These are phyloP conservation scores for Agonopterix arenella DNA, from an alignment of 2,888 invertebrate genomes.

Conservation along the genomic window DNA sequence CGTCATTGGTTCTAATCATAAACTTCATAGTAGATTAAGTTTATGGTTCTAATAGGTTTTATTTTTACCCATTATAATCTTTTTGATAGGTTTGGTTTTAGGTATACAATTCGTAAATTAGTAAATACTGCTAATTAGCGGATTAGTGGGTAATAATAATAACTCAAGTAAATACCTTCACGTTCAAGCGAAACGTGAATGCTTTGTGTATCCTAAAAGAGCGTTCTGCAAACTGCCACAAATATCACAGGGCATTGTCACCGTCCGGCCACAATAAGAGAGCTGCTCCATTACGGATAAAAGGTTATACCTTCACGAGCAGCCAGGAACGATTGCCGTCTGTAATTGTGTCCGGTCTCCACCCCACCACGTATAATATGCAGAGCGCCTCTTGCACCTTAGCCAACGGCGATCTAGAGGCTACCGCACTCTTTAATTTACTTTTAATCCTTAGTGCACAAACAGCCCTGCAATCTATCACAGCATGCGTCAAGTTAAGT, in stretches of 20 bases:
- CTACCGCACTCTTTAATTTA: conserved; percentile 22
- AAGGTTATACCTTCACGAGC: conserved; percentile 45
- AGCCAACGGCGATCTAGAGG: conserved; percentile 9
- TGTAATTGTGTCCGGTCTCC: conserved; percentile 67
- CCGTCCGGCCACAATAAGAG: conserved; percentile 51
- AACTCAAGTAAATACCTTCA: no score
- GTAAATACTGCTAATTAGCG: no score
- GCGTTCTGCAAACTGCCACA: no score
- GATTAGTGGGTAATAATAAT: no score
- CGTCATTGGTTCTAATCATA: no score
- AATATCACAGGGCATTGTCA: not conserved
- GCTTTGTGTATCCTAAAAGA: no score
- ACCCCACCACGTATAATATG: conserved; percentile 31
- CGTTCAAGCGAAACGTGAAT: no score
- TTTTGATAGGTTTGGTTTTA: no score
- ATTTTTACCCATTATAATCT: no score
- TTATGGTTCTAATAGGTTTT: no score
- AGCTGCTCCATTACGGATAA: conserved; percentile 52
- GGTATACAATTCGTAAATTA: no score
- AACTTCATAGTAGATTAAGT: no score
- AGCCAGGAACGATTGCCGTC: conserved; percentile 53
- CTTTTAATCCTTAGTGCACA: conserved; percentile 14
- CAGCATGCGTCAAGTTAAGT: conserved; percentile 24
- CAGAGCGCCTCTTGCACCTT: conserved; percentile 17
- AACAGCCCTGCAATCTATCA: conserved; percentile 23